phyloP scores from a whole-genome alignment of 1,140 invertebrate genomes.

The Linepithema humile region DNA sequence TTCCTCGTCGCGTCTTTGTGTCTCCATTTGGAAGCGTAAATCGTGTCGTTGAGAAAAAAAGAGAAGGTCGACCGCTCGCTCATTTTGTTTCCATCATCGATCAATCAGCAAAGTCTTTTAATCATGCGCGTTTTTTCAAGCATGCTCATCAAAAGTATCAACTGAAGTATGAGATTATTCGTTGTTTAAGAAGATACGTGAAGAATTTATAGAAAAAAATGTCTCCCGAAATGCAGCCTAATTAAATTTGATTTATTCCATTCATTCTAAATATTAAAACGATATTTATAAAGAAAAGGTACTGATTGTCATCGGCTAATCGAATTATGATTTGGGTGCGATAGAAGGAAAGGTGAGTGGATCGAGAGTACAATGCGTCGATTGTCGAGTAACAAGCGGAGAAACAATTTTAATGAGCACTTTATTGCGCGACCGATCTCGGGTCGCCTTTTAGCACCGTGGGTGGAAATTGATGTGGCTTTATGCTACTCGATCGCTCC shows the following conservation, averaged over 20 bases:
- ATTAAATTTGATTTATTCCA: background rate
- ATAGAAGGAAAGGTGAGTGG: conserved; percentile 52
- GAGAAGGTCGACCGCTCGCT: background rate
- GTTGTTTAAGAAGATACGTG: background rate
- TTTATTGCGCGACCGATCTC: conserved; percentile 48
- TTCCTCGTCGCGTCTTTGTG: background rate
- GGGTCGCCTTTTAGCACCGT: conserved; percentile 63
- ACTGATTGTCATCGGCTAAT: background rate
- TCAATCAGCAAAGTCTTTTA: background rate
- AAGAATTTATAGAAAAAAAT: background rate
- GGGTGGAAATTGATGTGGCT: conserved; percentile 70
- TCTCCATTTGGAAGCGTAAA: background rate
- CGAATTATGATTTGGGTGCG: conserved; percentile 13
- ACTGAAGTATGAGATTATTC: background rate
- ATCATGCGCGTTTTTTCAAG: background rate
- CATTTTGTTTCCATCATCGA: background rate
- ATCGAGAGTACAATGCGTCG: conserved; percentile 61
- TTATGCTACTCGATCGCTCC: conserved; percentile 55
- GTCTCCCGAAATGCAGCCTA: background rate
- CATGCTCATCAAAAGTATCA: background rate
- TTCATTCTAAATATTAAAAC: background rate
- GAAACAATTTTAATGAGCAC: conserved; percentile 68
- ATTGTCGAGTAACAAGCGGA: conserved; percentile 46
- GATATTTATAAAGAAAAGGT: background rate
- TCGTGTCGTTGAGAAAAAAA: background rate